Percentiles rank a stretch among this genome's conserved stretches.
phyloP scores from a whole-genome alignment of 1,140 invertebrate genomes.

The Drosophila fuyamai region DNA sequence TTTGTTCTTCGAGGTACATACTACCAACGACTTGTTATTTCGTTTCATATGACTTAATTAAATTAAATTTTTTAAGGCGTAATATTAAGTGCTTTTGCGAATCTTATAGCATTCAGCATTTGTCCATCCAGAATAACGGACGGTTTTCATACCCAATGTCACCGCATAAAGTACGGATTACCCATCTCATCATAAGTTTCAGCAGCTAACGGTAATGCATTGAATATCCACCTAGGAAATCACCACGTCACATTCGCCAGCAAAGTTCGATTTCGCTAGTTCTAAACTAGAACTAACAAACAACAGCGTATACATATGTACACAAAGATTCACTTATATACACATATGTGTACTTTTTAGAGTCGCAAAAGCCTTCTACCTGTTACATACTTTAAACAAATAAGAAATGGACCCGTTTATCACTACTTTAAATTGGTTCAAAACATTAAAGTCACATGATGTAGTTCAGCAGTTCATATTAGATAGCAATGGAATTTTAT shows the following conservation, averaged over 20 bases:
- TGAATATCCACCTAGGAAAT: not conserved
- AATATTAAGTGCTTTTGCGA: not conserved
- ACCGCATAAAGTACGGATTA: not conserved
- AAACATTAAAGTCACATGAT: conserved; percentile 1
- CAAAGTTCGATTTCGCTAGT: not conserved
- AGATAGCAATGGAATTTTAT: not conserved
- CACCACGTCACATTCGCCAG: not conserved
- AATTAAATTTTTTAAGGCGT: not conserved
- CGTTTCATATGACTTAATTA: not conserved
- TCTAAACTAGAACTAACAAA: no score
- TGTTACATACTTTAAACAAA: not conserved
- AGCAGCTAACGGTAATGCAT: not conserved
- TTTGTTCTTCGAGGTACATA: no score
- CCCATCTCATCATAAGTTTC: not conserved
- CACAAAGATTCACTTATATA: not conserved
- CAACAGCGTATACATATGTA: not conserved
- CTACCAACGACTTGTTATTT: not conserved
- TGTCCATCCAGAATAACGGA: not conserved
- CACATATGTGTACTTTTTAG: not conserved
- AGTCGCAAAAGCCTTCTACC: not conserved
- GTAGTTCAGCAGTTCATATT: not conserved
- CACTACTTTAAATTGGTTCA: not conserved
- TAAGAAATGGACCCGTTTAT: not conserved
- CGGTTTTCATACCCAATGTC: not conserved
- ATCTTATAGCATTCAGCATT: not conserved